Evolutionary conservation across 2,113 vertebrate genomes (phyloP), one percentile per base, ranked within the genome.

Genomic region (Indicator maculatus): DNA sequence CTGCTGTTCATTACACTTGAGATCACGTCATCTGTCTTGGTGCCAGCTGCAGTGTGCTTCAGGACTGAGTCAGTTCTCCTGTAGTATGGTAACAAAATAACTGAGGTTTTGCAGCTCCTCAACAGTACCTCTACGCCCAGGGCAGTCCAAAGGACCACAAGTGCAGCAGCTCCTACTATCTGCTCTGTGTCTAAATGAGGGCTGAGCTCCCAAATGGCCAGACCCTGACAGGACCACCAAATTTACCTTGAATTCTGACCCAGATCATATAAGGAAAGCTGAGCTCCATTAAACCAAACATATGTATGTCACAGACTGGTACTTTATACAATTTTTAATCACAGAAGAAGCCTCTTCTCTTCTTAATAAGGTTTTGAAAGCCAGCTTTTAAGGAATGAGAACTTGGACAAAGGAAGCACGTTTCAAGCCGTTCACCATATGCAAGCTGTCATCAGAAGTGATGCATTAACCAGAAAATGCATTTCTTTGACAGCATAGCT

Each of bases 401-500:
- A 47, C 44, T 20, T 76, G 27, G 26, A 47, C 12, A 38, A 87
- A 93, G 21, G 21, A 74, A 92, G 45, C 36, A 67, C 5, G 0
- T 95, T 89, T 89, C 84, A 86, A 86, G 28, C 82, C 72, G 30
- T 61, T 92, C 64, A 74, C 82, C 74, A 80, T 56, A 88, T 31
- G 71, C 30, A 89, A 76, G 27, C 33, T 86, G 63, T 76, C 65
- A 90, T 75, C 38, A 33, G 52, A 60, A 67, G 30, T 38, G 39
- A 82, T 84, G 15, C 28, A 93, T 97, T 94, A 96, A 71, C 52
- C 52, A 79, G 47, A 93, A 95, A 69, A 80, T 72, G 26, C 53
- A 83, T 89, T 93, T 94, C n/a, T 86, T 88, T 93, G 84, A 96
- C 85, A 95, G 53, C 77, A 87, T 44, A 86, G 44, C 86, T 96